Base-by-base conservation (phyloP, 35 echinoderm and acorn worm species). In the Ophiothrix spiculata region DNA sequence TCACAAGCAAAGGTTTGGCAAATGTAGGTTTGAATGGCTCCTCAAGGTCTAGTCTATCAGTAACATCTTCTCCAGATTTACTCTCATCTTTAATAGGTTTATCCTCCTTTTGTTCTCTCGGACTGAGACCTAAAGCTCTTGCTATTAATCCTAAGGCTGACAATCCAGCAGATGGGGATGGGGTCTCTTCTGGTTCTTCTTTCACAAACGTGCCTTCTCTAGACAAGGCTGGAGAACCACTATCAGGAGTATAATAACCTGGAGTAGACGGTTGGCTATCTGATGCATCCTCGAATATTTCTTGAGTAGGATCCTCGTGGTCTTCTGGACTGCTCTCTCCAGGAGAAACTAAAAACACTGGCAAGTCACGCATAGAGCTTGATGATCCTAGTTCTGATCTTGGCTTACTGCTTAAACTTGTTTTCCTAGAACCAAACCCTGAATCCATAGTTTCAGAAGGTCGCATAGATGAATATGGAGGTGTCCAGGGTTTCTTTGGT, bases 201-300 rank as follows among this genome's bases (percentile, higher is more conserved):
- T 40, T 81, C 35, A 56, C 40, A 12, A 78, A 28, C 39, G 25
- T 56, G 49, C 45, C 39, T 32, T 39, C 33, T 35, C 81, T 54
- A 21, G 81, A 84, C 56, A 15, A 32, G 12, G 1, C 74, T 39
- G 85, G 86, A 45, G 76, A 63, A 25, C 86, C 86, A 63, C 31
- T 88, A 32, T 86, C 84, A 80, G 86, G 86, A 10, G 86, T 88
- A 46, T 88, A 88, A 38, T 80, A 88, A 34, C 39, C 76, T 77
- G 84, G 84, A 36, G 86, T 63, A 28, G 86, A 88, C 37, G 56
- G 36, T 25, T 40, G 75, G 64, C 86, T 88, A 12, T 15, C 40
- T 17, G 46, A 60, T 23, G 76, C 81, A 8, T 25, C 81, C 37
- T 69, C 46, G 0, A 64, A 36, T n/a, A n/a, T n/a, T n/a, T 82